Evolutionary conservation across 2,797 vertebrate species (phyloP).

Genomic region (Aulostomus chinensis): DNA sequence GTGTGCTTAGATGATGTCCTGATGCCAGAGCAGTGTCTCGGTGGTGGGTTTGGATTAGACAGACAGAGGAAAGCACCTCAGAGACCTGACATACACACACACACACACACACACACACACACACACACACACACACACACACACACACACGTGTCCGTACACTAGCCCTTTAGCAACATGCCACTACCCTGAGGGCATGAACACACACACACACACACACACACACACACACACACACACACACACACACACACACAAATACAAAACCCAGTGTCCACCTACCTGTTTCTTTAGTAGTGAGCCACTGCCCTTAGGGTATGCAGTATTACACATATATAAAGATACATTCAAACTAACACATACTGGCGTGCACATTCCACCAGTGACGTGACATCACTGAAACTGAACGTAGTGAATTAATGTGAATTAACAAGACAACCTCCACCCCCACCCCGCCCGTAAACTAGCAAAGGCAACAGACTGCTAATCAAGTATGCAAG

Average conservation of each 20-base stretch:
- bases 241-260: slow-evolving; percentile 36
- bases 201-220: slow-evolving; percentile 29
- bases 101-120: slow-evolving; percentile 49
- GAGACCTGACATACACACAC: slow-evolving; percentile 66
- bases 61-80: slow-evolving; percentile 62
- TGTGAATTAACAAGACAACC: slow-evolving; percentile 39
- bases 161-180: slow-evolving; percentile 65
- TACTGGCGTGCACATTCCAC: slow-evolving; percentile 48
- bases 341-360: slow-evolving; percentile 3
- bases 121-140: slow-evolving; percentile 32
- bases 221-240: slow-evolving; percentile 18
- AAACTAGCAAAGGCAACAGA: slow-evolving; percentile 58
- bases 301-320: slow-evolving; percentile 69
- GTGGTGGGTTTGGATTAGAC: slow-evolving; percentile 62
- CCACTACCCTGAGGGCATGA: slow-evolving; percentile 69
- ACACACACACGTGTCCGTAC: slow-evolving; percentile 56
- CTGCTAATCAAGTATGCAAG: slow-evolving; percentile 64
- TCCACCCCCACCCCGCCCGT: neutral
- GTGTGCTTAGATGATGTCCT: slow-evolving; percentile 24
- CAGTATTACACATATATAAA: slow-evolving; percentile 27
- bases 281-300: slow-evolving; percentile 63
- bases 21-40: slow-evolving; percentile 59
- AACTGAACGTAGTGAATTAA: slow-evolving; percentile 31
- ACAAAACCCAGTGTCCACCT: slow-evolving; percentile 67
- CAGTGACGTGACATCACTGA: slow-evolving; percentile 49